Conservation (phyloP, 2,888 invertebrate species). For the Panorpa germanica region DNA sequence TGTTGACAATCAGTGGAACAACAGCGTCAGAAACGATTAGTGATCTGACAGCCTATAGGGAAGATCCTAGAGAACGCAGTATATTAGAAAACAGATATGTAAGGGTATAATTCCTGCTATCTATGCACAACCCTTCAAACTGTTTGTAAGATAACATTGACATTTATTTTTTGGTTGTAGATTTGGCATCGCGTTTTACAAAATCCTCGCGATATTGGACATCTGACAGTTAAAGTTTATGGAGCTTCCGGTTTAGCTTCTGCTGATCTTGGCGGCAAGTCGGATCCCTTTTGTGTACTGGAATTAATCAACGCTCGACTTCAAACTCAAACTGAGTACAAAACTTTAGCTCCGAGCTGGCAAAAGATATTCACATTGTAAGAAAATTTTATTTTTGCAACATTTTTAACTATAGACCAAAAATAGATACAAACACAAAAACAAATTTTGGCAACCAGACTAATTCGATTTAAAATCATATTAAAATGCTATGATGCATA, state of each 20-base stretch:
- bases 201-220: conserved; percentile 74
- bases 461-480: too few species aligned
- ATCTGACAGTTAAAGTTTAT: conserved; percentile 85
- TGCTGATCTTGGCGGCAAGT: conserved; percentile 92
- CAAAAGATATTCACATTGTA: conserved; percentile 97
- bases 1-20: conserved; percentile 89
- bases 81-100: conserved; percentile 47
- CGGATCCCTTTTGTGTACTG: conserved; percentile 95
- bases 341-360: conserved; percentile 92
- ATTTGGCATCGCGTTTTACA: conserved; percentile 45
- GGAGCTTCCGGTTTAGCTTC: conserved; percentile 73
- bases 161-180: conserved; percentile 16
- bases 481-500: too few species aligned
- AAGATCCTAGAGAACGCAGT: conserved; percentile 52
- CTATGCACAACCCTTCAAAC: conserved; percentile 4
- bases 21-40: conserved; percentile 85
- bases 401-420: conserved; percentile 1
- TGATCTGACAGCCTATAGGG: conserved; percentile 70
- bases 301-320: conserved; percentile 87
- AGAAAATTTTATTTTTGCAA: conserved; percentile 22
- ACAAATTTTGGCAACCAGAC: too few species aligned
- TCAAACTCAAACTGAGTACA: conserved; percentile 97
- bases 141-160: conserved; percentile 6
- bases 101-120: conserved; percentile 26
- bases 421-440: too few species aligned